Conservation (phyloP, 2,888 invertebrate genomes). For the Macropis europaea region DNA sequence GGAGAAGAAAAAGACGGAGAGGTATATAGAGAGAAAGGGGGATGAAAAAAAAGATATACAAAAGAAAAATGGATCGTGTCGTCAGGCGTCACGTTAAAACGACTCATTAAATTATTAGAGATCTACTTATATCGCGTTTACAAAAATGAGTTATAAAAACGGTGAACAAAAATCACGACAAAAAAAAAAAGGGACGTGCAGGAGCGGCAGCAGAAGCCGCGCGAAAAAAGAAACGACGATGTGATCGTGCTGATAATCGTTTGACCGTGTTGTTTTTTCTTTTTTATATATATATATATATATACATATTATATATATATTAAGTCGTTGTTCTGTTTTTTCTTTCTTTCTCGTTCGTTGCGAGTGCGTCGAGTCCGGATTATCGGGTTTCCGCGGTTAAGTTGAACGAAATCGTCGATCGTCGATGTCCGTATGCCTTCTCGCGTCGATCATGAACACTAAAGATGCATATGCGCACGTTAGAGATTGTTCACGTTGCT, state of each 20-base stretch:
- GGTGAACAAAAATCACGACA: constrained; percentile 26
- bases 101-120: constrained; percentile 76
- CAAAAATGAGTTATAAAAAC: constrained; percentile 38
- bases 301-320: background rate
- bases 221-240: constrained; percentile 39
- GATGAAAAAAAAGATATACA: background rate
- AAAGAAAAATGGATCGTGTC: constrained; percentile 61
- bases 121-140: constrained; percentile 64
- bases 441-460: too few relatives aligned
- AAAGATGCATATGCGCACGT: too few relatives aligned
- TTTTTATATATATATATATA: background rate
- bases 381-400: background rate
- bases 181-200: constrained; percentile 12
- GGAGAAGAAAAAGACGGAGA: constrained; percentile 11
- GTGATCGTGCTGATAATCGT: constrained; percentile 54
- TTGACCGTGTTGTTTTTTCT: constrained; percentile 37
- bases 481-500: background rate
- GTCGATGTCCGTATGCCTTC: constrained; percentile 30
- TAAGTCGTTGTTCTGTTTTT: constrained; percentile 35
- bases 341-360: constrained; percentile 43
- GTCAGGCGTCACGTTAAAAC: constrained; percentile 71
- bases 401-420: constrained; percentile 25
- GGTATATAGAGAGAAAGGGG: background rate
- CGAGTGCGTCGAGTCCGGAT: constrained; percentile 12
- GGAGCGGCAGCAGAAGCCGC: constrained; percentile 5